These are phyloP conservation scores for Tragulus kanchil DNA, from an alignment of 2,113 vertebrate species.

Conservation along the genomic window DNA sequence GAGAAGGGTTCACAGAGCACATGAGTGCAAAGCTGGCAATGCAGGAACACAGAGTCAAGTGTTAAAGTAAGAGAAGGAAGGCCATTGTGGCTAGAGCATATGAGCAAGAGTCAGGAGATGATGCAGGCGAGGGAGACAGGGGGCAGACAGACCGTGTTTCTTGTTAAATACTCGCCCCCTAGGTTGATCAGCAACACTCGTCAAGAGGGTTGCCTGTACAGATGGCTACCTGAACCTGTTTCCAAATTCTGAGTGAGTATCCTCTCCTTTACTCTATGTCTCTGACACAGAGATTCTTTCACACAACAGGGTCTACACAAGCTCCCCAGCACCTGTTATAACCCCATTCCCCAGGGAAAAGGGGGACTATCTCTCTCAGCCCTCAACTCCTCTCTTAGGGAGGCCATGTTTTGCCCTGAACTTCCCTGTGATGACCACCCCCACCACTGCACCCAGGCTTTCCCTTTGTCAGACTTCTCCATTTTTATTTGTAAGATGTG, in stretches of 20 bases:
- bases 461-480: background rate
- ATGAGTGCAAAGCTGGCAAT: background rate
- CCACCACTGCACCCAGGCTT: background rate
- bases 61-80: background rate
- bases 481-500: background rate
- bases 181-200: background rate
- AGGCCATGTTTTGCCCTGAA: background rate
- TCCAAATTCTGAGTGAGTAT: background rate
- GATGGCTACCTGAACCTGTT: background rate
- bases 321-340: background rate
- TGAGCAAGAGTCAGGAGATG: background rate
- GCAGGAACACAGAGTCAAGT: background rate
- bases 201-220: background rate
- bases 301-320: background rate
- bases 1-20: background rate
- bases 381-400: background rate
- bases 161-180: background rate
- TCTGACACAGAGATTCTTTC: background rate
- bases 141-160: fast-evolving
- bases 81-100: background rate
- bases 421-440: background rate
- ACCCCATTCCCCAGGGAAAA: background rate
- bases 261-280: background rate
- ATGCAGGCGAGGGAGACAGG: background rate
- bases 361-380: background rate